Evolutionary conservation across 1,140 invertebrate genomes (phyloP).

Genomic region (Bombus sylvicola): DNA sequence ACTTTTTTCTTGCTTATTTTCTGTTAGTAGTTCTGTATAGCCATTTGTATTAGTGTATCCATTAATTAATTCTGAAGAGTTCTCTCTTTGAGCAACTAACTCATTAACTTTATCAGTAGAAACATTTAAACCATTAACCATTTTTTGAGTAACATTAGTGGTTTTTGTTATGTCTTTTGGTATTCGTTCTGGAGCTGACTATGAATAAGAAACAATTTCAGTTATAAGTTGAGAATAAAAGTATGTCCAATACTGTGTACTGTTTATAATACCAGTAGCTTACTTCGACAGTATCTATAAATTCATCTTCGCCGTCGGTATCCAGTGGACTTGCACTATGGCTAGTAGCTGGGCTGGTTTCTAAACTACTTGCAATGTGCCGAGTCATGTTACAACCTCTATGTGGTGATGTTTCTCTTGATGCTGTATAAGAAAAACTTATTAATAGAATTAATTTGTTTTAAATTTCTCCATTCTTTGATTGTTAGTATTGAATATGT

Average conservation of each 20-base stretch:
- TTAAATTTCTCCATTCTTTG: not conserved
- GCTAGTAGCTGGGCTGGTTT: slow-evolving; percentile 81
- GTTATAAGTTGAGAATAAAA: not conserved
- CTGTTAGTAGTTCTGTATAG: slow-evolving; percentile 42
- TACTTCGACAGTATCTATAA: slow-evolving; percentile 90
- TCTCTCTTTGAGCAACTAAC: slow-evolving; percentile 53
- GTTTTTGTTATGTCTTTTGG: slow-evolving; percentile 73
- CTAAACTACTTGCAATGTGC: slow-evolving; percentile 80
- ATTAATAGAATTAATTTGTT: slow-evolving; percentile 15
- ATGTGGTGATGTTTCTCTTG: slow-evolving; percentile 85
- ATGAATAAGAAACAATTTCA: slow-evolving; percentile 18
- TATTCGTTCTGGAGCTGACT: slow-evolving; percentile 77
- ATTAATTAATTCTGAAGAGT: slow-evolving; percentile 70
- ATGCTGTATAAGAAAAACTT: slow-evolving; percentile 79
- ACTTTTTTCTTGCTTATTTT: slow-evolving; percentile 70
- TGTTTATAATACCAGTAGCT: slow-evolving; percentile 52
- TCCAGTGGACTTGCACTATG: slow-evolving; percentile 84
- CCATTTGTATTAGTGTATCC: slow-evolving; percentile 66
- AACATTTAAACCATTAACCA: slow-evolving; percentile 45
- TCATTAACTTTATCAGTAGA: slow-evolving; percentile 54
- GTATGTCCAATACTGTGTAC: not conserved
- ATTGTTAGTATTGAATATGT: not conserved
- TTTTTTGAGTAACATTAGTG: slow-evolving; percentile 63
- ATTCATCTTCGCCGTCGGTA: slow-evolving; percentile 88
- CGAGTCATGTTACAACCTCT: slow-evolving; percentile 79